phyloP scores from a whole-genome alignment of 2,113 vertebrate genomes.

The Plotosus lineatus region DNA sequence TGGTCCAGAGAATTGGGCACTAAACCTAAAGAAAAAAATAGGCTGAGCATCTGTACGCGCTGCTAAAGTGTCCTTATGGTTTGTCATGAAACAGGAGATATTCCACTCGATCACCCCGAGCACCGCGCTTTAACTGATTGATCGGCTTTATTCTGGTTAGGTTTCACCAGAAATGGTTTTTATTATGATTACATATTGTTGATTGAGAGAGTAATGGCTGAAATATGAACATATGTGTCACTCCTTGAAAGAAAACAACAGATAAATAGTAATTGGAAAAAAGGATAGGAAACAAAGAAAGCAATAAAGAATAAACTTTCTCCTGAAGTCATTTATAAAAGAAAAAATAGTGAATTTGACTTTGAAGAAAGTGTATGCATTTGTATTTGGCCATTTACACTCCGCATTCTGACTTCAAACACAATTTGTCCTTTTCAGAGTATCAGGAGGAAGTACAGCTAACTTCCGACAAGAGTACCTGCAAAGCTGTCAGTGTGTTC shows the following conservation, averaged over 20 bases:
- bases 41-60: constrained; percentile 27
- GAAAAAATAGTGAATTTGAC: constrained; percentile 53
- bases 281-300: background rate
- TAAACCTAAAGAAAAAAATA: constrained; percentile 27
- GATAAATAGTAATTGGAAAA: constrained; percentile 13
- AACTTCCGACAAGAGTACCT: too few relatives aligned
- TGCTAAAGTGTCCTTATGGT: constrained; percentile 21
- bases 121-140: constrained; percentile 14
- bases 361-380: constrained; percentile 57
- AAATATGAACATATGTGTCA: constrained; percentile 1
- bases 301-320: background rate
- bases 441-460: constrained; percentile 57
- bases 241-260: constrained; percentile 1
- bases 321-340: constrained; percentile 40
- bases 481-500: too few relatives aligned
- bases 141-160: background rate
- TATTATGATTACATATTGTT: background rate
- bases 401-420: constrained; percentile 65
- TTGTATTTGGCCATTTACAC: constrained; percentile 62
- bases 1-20: constrained; percentile 36
- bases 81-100: constrained; percentile 21
- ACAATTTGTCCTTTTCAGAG: constrained; percentile 47
- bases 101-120: constrained; percentile 2
- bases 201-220: background rate
- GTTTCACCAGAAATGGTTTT: background rate